Evolutionary conservation across 2,113 vertebrate genomes (phyloP).

Genomic region (Oncorhynchus masou): DNA sequence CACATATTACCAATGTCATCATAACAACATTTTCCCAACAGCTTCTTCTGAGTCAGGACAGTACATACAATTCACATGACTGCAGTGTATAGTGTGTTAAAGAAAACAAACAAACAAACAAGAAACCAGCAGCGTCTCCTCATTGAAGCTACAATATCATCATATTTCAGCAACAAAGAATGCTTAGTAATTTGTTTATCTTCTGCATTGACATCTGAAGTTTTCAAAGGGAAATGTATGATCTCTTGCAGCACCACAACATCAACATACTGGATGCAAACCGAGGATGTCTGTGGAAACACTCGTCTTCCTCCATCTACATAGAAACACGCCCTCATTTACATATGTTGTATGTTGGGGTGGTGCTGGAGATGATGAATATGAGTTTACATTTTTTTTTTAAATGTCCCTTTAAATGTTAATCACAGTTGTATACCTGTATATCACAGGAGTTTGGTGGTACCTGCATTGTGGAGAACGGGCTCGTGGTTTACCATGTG

Average conservation of each 20-base stretch:
- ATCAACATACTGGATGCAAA: too few relatives aligned
- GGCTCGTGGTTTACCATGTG: too few relatives aligned
- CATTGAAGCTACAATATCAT: constrained; percentile 43
- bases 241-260: too few relatives aligned
- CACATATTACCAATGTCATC: constrained; percentile 21
- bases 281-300: too few relatives aligned
- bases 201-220: not conserved
- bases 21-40: constrained; percentile 19
- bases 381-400: not conserved
- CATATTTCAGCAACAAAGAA: too few relatives aligned
- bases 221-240: too few relatives aligned
- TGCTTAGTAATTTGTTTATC: not conserved
- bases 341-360: too few relatives aligned
- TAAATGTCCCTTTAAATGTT: not conserved
- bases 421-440: not conserved
- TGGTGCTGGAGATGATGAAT: too few relatives aligned
- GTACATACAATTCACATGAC: constrained; percentile 3
- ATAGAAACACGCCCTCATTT: too few relatives aligned
- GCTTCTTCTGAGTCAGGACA: constrained; percentile 11
- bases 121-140: constrained; percentile 42
- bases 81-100: constrained; percentile 13
- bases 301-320: too few relatives aligned
- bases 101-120: constrained; percentile 1
- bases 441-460: too few relatives aligned
- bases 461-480: too few relatives aligned